A percentile compares a stretch with the other conserved stretches of the same genome.
These are phyloP conservation scores for Microplitis demolitor DNA, from an alignment of 1,140 invertebrate genomes.

Conservation along the genomic window DNA sequence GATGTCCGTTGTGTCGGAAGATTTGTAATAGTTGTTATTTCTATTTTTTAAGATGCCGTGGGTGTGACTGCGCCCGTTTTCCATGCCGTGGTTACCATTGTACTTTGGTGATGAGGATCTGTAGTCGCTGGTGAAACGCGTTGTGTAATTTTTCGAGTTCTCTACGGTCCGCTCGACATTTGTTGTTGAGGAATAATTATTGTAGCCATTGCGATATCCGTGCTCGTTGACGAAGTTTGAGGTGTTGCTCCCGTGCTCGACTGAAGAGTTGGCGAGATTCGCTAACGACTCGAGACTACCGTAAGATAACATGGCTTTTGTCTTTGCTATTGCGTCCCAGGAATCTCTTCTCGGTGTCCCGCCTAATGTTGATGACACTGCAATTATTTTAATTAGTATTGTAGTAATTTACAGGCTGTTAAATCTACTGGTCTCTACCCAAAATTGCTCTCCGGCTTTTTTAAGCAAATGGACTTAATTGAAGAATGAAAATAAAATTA, in stretches of 20 bases:
- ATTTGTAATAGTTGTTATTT: constrained; percentile 55
- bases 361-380: constrained; percentile 70
- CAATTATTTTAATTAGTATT: constrained; percentile 17
- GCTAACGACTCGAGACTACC: constrained; percentile 71
- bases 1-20: constrained; percentile 61
- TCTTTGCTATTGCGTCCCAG: constrained; percentile 82
- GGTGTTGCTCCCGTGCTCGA: constrained; percentile 1
- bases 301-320: constrained; percentile 72
- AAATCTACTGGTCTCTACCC: too few species aligned
- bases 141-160: constrained; percentile 37
- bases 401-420: too few species aligned
- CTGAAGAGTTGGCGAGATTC: constrained; percentile 65
- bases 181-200: constrained; percentile 42
- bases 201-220: constrained; percentile 39
- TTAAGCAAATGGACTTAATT: too few species aligned
- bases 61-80: constrained; percentile 40
- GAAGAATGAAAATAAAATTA: not conserved
- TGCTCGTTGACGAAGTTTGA: constrained; percentile 25
- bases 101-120: constrained; percentile 38
- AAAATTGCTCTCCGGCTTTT: too few species aligned
- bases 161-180: constrained; percentile 36
- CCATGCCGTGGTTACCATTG: constrained; percentile 14
- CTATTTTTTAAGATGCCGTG: constrained; percentile 58
- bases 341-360: constrained; percentile 71
- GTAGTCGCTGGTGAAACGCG: constrained; percentile 47